phyloP scores from a whole-genome alignment of 2,888 invertebrate genomes.

The Hylaea fasciaria region DNA sequence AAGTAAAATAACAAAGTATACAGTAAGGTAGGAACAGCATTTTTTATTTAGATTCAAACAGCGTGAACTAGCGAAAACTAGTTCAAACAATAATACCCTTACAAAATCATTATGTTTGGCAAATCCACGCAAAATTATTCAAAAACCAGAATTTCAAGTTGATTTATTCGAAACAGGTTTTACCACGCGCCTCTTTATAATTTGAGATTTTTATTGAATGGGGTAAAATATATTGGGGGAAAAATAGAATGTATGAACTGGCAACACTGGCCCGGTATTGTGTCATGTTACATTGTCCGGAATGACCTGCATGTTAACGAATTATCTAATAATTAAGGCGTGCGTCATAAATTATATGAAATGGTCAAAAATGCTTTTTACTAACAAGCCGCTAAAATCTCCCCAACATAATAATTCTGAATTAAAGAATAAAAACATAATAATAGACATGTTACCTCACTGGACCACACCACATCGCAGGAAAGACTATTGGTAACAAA shows the following conservation, averaged over 20 bases:
- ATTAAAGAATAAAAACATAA: no score
- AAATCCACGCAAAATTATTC: slow-evolving; percentile 71
- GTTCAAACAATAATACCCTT: slow-evolving; percentile 63
- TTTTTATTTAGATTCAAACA: slow-evolving; percentile 62
- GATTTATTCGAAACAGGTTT: slow-evolving; percentile 64
- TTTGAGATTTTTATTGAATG: slow-evolving; percentile 61
- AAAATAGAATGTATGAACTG: slow-evolving; percentile 40
- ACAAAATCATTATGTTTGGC: slow-evolving; percentile 74
- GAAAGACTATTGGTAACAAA: no score
- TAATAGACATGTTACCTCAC: no score
- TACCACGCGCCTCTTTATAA: slow-evolving; percentile 75
- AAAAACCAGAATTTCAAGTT: slow-evolving; percentile 75
- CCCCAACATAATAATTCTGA: no score
- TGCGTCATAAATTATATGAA: slow-evolving; percentile 49
- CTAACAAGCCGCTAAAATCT: not conserved
- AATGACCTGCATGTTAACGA: slow-evolving; percentile 76
- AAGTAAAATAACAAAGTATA: slow-evolving; percentile 16
- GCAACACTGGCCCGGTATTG: slow-evolving; percentile 61
- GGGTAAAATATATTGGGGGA: slow-evolving; percentile 43
- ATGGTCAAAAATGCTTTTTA: no score
- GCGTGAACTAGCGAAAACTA: slow-evolving; percentile 66
- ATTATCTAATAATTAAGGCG: slow-evolving; percentile 74
- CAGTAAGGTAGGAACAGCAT: no score
- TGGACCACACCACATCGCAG: no score
- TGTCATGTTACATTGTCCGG: slow-evolving; percentile 66